These are phyloP conservation scores for Microhierax caerulescens DNA, from an alignment of 2,797 vertebrate genomes.

Conservation along the genomic window DNA sequence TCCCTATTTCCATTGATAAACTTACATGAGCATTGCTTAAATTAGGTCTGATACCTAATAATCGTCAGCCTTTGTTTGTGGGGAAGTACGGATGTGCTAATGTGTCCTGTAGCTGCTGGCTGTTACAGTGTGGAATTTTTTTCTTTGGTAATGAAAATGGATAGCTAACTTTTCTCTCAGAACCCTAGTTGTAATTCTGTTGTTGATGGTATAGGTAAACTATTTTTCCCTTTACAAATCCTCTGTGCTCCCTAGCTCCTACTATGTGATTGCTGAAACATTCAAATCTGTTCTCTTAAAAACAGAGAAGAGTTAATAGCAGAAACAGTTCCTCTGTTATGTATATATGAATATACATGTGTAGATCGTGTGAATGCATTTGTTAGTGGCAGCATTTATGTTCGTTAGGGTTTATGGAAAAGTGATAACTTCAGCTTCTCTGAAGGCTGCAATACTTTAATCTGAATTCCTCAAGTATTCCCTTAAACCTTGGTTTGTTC, in stretches of 20 bases:
- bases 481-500: background rate
- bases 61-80: background rate
- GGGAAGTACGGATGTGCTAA: background rate
- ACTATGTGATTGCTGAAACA: background rate
- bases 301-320: background rate
- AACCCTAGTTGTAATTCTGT: background rate
- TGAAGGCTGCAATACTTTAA: background rate
- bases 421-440: background rate
- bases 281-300: background rate
- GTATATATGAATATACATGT: background rate
- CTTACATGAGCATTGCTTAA: background rate
- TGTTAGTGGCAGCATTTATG: background rate
- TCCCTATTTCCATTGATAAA: background rate
- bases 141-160: background rate
- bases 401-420: background rate
- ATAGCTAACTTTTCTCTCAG: background rate
- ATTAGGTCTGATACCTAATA: background rate
- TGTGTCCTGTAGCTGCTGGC: background rate
- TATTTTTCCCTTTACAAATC: background rate
- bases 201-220: background rate
- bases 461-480: background rate
- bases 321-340: background rate
- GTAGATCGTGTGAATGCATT: background rate
- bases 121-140: background rate
- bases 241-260: background rate